Conservation (phyloP, 2,797 vertebrate species). For the Malacoraja senta region DNA sequence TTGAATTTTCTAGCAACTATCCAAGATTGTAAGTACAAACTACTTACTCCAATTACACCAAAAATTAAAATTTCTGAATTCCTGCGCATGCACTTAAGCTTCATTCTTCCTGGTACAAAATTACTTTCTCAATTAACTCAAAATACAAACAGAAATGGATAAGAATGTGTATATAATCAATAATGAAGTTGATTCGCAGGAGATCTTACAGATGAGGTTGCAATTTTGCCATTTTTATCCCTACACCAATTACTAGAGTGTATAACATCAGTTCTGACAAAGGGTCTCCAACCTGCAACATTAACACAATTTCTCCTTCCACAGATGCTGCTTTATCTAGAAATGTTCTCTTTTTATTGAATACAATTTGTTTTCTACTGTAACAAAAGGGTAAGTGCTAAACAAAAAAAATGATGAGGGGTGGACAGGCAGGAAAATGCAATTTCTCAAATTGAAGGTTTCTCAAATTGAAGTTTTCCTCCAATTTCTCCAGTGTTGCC, state of each 20-base stretch:
- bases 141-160: no score
- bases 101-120: not conserved
- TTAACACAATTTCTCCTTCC: no score
- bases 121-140: not conserved
- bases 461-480: no score
- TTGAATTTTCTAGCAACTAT: not conserved
- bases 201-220: not conserved
- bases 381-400: not conserved
- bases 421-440: not conserved
- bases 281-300: no score
- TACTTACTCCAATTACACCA: not conserved
- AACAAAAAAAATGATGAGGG: not conserved
- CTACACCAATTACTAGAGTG: not conserved
- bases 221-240: not conserved
- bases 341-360: no score
- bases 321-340: no score
- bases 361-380: not conserved
- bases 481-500: not conserved
- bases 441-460: not conserved
- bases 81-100: not conserved
- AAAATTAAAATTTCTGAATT: not conserved
- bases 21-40: not conserved
- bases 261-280: not conserved
- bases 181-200: not conserved
- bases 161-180: not conserved